These are phyloP conservation scores for Dendrolimus punctatus DNA, from an alignment of 1,140 invertebrate species.

Conservation along the genomic window DNA sequence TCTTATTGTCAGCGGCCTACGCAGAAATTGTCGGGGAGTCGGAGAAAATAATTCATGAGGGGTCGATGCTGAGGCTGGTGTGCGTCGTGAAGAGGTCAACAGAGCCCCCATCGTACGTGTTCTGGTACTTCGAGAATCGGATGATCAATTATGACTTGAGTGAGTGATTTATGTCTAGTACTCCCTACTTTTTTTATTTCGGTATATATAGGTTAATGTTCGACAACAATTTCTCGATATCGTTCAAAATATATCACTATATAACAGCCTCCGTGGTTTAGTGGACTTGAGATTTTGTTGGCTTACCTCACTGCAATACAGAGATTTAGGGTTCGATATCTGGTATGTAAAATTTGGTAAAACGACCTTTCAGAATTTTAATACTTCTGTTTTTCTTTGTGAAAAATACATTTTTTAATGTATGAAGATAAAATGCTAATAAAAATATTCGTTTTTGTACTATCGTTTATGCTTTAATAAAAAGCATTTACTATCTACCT, in stretches of 20 bases:
- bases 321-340: too few relatives aligned
- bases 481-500: too few relatives aligned
- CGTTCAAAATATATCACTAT: not conserved
- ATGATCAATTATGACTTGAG: constrained; percentile 93
- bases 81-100: constrained; percentile 87
- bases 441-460: too few relatives aligned
- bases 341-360: too few relatives aligned
- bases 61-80: constrained; percentile 84
- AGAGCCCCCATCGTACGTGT: constrained; percentile 86
- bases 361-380: too few relatives aligned
- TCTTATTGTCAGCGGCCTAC: constrained; percentile 79
- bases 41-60: constrained; percentile 90
- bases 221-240: not conserved
- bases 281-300: too few relatives aligned
- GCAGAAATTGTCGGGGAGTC: constrained; percentile 87
- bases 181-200: constrained; percentile 1
- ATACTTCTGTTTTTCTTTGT: too few relatives aligned
- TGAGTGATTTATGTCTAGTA: constrained; percentile 54
- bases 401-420: too few relatives aligned
- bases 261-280: too few relatives aligned
- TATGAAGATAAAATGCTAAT: too few relatives aligned
- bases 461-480: too few relatives aligned
- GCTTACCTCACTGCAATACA: too few relatives aligned
- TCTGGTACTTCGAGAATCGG: constrained; percentile 92
- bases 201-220: not conserved